Percentiles rank a stretch among this genome's conserved stretches.
Conservation (phyloP, 2,888 invertebrate species). For the Yponomeuta sedellus region DNA sequence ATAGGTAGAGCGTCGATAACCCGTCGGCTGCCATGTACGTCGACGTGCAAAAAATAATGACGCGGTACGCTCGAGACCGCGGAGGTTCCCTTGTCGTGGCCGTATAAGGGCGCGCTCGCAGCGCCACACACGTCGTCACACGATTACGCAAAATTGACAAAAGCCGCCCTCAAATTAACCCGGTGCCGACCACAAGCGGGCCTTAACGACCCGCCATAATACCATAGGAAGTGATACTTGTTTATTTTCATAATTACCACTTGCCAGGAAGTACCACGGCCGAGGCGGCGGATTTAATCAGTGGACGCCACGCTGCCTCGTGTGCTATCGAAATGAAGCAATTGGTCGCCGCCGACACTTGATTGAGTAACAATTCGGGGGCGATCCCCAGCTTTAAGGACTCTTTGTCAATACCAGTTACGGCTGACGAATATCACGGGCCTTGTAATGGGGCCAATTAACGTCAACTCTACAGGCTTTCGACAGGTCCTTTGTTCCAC, state of each 20-base stretch:
- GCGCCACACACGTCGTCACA: slow-evolving; percentile 55
- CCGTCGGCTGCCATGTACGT: slow-evolving; percentile 25
- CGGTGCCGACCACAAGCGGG: slow-evolving; percentile 34
- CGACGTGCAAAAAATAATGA: slow-evolving; percentile 19
- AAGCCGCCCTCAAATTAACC: slow-evolving; percentile 58
- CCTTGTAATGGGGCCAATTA: slow-evolving; percentile 6
- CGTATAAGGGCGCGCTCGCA: slow-evolving; percentile 41
- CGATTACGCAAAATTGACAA: slow-evolving; percentile 56
- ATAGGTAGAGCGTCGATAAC: slow-evolving; percentile 38
- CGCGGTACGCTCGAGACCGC: slow-evolving; percentile 8
- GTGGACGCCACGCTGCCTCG: slow-evolving; percentile 32
- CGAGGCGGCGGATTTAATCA: slow-evolving; percentile 32
- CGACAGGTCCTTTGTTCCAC: neutral
- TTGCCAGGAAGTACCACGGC: slow-evolving; percentile 51
- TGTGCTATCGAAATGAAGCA: slow-evolving; percentile 56
- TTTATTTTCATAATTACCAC: slow-evolving; percentile 67
- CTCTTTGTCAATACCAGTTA: slow-evolving; percentile 10
- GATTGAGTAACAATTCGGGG: slow-evolving; percentile 26
- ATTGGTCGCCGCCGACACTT: slow-evolving; percentile 35
- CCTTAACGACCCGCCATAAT: slow-evolving; percentile 51
- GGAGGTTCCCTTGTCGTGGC: slow-evolving; percentile 31
- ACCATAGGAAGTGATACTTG: slow-evolving; percentile 70
- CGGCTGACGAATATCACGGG: neutral
- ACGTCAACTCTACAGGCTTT: neutral
- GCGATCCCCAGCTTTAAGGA: slow-evolving; percentile 11